Conservation (phyloP, 2,797 vertebrate species). For the Odontamblyopus rebecca region DNA sequence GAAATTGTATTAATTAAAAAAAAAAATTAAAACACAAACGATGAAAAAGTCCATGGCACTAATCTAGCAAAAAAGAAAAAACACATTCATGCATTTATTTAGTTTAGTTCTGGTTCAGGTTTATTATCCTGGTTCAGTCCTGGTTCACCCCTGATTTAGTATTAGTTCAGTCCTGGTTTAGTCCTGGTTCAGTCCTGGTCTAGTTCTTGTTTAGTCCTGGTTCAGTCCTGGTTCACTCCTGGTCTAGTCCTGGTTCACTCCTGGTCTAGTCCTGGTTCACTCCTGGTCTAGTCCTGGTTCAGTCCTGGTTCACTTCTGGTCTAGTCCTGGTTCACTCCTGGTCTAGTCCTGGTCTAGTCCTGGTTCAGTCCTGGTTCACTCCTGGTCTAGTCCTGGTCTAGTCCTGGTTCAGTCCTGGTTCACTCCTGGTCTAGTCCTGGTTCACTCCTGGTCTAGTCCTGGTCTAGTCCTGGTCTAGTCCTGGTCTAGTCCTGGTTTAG, state of each 20-base stretch:
- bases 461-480: background rate
- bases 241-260: background rate
- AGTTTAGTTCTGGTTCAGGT: no score
- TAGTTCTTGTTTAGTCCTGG: no score
- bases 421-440: background rate
- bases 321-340: background rate
- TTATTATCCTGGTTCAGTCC: no score
- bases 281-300: background rate
- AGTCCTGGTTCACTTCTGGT: background rate
- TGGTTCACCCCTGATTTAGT: no score
- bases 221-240: background rate
- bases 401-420: background rate
- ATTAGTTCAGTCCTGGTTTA: no score
- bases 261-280: background rate
- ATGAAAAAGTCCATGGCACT: no score
- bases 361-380: background rate
- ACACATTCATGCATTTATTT: no score
- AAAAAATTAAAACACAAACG: no score
- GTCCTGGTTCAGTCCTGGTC: background rate
- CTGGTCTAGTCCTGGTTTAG: background rate
- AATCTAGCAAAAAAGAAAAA: no score
- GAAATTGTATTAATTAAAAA: no score
- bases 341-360: background rate
- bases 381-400: background rate
- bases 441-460: background rate